These are phyloP conservation scores for Timema cristinae DNA, from an alignment of 2,888 invertebrate species.

Conservation along the genomic window DNA sequence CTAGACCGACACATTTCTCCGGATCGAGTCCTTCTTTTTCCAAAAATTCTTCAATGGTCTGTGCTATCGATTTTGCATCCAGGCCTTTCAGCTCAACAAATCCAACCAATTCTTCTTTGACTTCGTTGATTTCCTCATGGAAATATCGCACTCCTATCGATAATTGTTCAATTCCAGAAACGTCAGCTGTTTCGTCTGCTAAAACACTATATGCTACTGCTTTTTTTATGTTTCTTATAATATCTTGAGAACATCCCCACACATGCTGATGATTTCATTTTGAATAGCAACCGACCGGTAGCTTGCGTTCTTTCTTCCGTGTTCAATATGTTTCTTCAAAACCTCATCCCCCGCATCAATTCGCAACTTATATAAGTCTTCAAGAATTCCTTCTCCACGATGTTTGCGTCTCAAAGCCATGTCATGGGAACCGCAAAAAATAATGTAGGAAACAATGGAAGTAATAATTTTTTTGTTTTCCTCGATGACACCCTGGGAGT, in stretches of 20 bases:
- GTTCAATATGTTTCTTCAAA: slow-evolving; percentile 37
- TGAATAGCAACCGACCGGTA: slow-evolving; percentile 38
- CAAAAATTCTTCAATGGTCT: slow-evolving; percentile 34
- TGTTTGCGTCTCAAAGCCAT: slow-evolving; percentile 28
- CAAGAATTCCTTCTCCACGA: slow-evolving; percentile 31
- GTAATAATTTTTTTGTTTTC: slow-evolving; percentile 33
- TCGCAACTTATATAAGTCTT: slow-evolving; percentile 34
- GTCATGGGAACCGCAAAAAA: slow-evolving; percentile 21
- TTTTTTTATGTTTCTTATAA: slow-evolving; percentile 26
- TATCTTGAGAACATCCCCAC: slow-evolving; percentile 33
- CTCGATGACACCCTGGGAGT: slow-evolving; percentile 25
- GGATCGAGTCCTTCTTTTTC: slow-evolving; percentile 30
- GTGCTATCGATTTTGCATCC: slow-evolving; percentile 35
- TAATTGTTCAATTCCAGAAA: slow-evolving; percentile 36
- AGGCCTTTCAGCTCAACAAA: slow-evolving; percentile 34
- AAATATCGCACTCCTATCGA: slow-evolving; percentile 35
- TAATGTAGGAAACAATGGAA: slow-evolving; percentile 29
- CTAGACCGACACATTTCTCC: slow-evolving; percentile 35
- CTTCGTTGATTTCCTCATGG: slow-evolving; percentile 32
- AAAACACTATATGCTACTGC: slow-evolving; percentile 34
- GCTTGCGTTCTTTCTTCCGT: slow-evolving; percentile 35
- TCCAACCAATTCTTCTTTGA: slow-evolving; percentile 37
- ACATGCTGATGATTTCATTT: slow-evolving; percentile 39
- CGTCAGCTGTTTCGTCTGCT: slow-evolving; percentile 36
- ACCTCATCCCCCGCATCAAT: slow-evolving; percentile 35